phyloP scores from a whole-genome alignment of 1,140 invertebrate genomes.

The Paraescarpia echinospica region DNA sequence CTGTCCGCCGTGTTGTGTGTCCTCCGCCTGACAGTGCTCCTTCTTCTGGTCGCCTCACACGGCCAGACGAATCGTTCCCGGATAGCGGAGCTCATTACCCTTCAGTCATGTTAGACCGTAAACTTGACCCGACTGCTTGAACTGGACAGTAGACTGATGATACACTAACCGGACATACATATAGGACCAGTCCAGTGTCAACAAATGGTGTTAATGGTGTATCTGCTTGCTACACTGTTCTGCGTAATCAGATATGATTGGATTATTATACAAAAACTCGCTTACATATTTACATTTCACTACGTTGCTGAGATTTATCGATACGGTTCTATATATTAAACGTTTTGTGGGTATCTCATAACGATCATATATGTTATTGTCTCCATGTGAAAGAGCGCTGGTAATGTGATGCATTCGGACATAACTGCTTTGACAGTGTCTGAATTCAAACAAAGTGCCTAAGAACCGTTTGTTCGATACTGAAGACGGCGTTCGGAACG shows the following conservation, averaged over 20 bases:
- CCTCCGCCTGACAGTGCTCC: neutral
- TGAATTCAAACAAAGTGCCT: too few relatives aligned
- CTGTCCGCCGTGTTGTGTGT: neutral
- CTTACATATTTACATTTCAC: too few relatives aligned
- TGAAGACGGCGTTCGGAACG: too few relatives aligned
- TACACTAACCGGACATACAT: neutral
- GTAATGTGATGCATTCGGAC: too few relatives aligned
- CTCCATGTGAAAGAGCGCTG: too few relatives aligned
- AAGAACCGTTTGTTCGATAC: too few relatives aligned
- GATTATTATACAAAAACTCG: too few relatives aligned
- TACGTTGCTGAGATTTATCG: too few relatives aligned
- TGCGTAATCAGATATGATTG: neutral
- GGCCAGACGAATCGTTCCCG: neutral
- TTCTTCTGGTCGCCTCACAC: neutral
- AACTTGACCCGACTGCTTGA: neutral
- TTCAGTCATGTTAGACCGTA: neutral
- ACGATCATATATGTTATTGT: too few relatives aligned
- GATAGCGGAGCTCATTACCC: neutral
- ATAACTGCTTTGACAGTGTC: too few relatives aligned
- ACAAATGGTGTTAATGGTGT: neutral
- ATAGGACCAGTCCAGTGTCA: neutral
- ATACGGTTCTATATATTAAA: too few relatives aligned
- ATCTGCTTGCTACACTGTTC: neutral
- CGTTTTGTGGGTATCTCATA: too few relatives aligned
- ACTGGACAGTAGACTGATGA: neutral